A percentile compares a stretch with the other conserved stretches of the same genome.
These are phyloP conservation scores for Pithys albifrons DNA, from an alignment of 2,113 vertebrate species.

Conservation along the genomic window DNA sequence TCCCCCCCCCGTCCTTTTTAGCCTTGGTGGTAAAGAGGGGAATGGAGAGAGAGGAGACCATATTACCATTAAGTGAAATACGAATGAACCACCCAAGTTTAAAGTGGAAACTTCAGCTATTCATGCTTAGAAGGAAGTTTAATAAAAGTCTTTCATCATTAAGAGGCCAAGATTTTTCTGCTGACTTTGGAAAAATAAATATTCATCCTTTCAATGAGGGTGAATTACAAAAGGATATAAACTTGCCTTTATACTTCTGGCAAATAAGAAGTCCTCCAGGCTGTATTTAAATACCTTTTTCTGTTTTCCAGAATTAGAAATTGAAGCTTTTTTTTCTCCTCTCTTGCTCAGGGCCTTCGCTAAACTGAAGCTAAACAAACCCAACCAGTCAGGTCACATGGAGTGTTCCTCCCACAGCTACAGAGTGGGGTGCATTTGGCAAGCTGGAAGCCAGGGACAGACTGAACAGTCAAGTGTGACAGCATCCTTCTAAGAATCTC, in stretches of 20 bases:
- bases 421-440: not conserved
- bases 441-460: not conserved
- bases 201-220: constrained; percentile 20
- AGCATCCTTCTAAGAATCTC: not conserved
- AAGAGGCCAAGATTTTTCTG: constrained; percentile 37
- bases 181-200: constrained; percentile 53
- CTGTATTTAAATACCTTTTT: constrained; percentile 41
- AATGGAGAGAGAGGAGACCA: not conserved
- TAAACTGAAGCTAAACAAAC: not conserved
- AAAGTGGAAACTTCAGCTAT: constrained; percentile 43
- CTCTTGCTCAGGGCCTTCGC: not conserved
- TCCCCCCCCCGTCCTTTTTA: not conserved
- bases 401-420: not conserved
- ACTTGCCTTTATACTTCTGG: constrained; percentile 24
- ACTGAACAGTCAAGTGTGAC: not conserved
- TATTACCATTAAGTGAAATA: constrained; percentile 45
- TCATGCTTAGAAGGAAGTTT: not conserved
- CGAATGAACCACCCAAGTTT: constrained; percentile 61
- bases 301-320: constrained; percentile 20
- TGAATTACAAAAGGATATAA: constrained; percentile 30
- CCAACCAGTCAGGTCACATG: not conserved
- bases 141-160: not conserved
- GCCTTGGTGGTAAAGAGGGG: constrained; percentile 2
- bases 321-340: not conserved
- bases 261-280: constrained; percentile 27